Percentiles rank a stretch among this genome's conserved stretches.
phyloP scores from a whole-genome alignment of 2,113 vertebrate genomes.

The Sinocyclocheilus anophthalmus region DNA sequence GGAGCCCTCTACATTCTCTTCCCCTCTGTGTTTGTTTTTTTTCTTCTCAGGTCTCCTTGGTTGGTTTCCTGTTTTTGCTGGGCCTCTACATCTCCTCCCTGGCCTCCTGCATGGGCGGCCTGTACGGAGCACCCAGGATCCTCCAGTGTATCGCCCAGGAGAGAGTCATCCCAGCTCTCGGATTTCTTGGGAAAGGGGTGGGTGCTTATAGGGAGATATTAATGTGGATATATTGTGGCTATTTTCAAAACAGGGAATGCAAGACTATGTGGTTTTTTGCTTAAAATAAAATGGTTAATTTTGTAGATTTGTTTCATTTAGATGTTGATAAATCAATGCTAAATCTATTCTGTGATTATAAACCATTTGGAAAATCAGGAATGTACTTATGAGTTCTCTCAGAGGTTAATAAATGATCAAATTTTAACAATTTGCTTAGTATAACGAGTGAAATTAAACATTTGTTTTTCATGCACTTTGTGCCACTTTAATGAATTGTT shows the following conservation, averaged over 20 bases:
- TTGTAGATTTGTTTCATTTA: background rate
- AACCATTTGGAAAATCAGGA: background rate
- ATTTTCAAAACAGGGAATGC: background rate
- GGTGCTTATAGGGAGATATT: slow-evolving; percentile 64
- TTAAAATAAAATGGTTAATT: background rate
- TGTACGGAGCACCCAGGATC: slow-evolving; percentile 94
- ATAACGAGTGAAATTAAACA: background rate
- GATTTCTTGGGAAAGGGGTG: slow-evolving; percentile 86
- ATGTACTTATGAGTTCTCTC: background rate
- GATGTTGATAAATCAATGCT: background rate
- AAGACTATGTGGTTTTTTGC: background rate
- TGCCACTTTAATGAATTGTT: slow-evolving; percentile 2
- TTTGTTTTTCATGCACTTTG: slow-evolving; percentile 11
- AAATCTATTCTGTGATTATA: background rate
- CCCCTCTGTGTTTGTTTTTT: slow-evolving; percentile 75
- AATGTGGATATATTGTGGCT: background rate
- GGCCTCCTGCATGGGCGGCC: slow-evolving; percentile 96
- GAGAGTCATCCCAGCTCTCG: slow-evolving; percentile 86
- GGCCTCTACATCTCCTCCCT: slow-evolving; percentile 96
- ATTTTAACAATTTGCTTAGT: background rate
- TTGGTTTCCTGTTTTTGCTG: slow-evolving; percentile 95
- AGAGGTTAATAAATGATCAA: background rate
- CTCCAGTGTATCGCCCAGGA: slow-evolving; percentile 96
- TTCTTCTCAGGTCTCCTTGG: slow-evolving; percentile 93
- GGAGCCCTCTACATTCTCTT: slow-evolving; percentile 71